Conservation (phyloP, 2,888 invertebrate genomes). For the Lomographa bimaculata region DNA sequence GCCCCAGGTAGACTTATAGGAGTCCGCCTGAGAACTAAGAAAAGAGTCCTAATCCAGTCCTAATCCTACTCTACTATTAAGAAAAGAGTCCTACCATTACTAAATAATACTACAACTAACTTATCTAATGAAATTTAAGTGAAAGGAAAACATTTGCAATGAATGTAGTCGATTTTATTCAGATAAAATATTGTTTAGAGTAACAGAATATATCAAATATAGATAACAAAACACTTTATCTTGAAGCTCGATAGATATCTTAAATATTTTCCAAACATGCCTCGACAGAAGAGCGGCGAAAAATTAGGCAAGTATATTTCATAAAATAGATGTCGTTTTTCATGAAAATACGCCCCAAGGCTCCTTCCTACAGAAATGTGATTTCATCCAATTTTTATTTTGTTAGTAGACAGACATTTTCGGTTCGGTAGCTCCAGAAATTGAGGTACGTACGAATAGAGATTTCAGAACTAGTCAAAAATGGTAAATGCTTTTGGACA, state of each 20-base stretch:
- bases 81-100: too few relatives aligned
- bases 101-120: too few relatives aligned
- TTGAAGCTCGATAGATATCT: slow-evolving; percentile 5
- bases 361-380: slow-evolving; percentile 1
- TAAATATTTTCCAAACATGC: slow-evolving; percentile 18
- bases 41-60: too few relatives aligned
- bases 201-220: not conserved
- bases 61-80: too few relatives aligned
- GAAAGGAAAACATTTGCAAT: too few relatives aligned
- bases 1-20: too few relatives aligned
- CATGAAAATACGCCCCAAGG: slow-evolving; percentile 1
- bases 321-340: slow-evolving; percentile 12
- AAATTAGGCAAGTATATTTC: slow-evolving; percentile 9
- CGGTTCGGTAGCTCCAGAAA: not conserved
- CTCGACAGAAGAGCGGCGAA: slow-evolving; percentile 2
- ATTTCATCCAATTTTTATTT: slow-evolving; percentile 1
- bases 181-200: too few relatives aligned
- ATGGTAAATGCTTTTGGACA: too few relatives aligned
- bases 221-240: slow-evolving; percentile 2
- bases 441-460: not conserved
- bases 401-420: not conserved
- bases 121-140: too few relatives aligned
- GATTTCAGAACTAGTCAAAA: too few relatives aligned
- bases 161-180: too few relatives aligned
- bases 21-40: too few relatives aligned